Conservation (phyloP, 2,888 invertebrate species). For the Byasa hedistus region DNA sequence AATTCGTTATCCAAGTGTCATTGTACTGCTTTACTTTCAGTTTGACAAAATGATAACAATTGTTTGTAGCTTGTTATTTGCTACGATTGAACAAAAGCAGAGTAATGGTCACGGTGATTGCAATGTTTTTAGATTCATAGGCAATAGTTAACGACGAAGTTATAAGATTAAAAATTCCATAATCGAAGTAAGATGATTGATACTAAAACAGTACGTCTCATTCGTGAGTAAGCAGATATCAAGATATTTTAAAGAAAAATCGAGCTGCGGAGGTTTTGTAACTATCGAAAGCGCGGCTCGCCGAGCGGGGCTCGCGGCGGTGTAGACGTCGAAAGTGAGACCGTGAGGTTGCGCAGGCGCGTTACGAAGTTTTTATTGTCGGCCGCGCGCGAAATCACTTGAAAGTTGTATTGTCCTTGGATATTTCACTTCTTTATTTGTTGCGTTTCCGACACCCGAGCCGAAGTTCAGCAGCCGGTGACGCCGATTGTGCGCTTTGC, state of each 20-base stretch:
- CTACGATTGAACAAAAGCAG: constrained; percentile 42
- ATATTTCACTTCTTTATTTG: constrained; percentile 78
- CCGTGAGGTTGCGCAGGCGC: constrained; percentile 77
- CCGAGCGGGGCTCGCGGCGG: constrained; percentile 54
- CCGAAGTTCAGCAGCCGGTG: constrained; percentile 65
- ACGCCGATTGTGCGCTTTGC: constrained; percentile 54
- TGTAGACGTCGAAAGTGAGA: constrained; percentile 74
- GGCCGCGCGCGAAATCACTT: constrained; percentile 79
- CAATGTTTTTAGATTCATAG: constrained; percentile 41
- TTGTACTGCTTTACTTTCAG: constrained; percentile 75
- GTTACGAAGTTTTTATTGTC: constrained; percentile 79
- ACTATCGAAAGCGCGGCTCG: constrained; percentile 71
- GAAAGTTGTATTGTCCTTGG: constrained; percentile 80
- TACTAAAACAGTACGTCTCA: neutral
- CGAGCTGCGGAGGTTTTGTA: constrained; percentile 72
- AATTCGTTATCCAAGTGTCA: constrained; percentile 78
- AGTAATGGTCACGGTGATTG: constrained; percentile 51
- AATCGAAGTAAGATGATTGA: neutral
- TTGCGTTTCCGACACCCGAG: constrained; percentile 73
- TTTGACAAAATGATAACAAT: constrained; percentile 77
- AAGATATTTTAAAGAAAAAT: constrained; percentile 71
- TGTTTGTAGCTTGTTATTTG: constrained; percentile 67
- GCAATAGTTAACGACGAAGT: neutral
- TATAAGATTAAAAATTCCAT: neutral
- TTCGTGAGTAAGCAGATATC: constrained; percentile 30